These are phyloP conservation scores for Caenorhabditis drosophilae DNA, from an alignment of 2,888 invertebrate genomes.

Conservation along the genomic window DNA sequence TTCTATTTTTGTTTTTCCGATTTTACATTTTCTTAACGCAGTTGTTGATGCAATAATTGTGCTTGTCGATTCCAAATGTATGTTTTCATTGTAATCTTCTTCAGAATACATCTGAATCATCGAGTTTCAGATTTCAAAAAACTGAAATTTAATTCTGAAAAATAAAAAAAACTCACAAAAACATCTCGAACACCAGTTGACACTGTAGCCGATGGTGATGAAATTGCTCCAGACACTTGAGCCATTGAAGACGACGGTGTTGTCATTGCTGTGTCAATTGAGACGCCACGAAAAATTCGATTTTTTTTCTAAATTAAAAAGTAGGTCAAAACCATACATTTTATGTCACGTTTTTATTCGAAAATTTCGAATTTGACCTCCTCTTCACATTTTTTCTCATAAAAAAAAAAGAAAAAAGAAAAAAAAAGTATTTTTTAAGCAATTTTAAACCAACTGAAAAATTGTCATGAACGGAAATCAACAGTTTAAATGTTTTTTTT, in stretches of 20 bases:
- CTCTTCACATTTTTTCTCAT: too few relatives aligned
- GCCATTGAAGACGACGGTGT: constrained; percentile 10
- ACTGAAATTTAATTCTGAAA: not conserved
- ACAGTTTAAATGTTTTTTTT: too few relatives aligned
- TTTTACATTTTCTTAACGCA: constrained; percentile 28
- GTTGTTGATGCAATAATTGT: constrained; percentile 24
- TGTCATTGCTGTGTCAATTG: constrained; percentile 30
- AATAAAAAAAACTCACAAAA: not conserved
- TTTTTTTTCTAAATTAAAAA: constrained; percentile 19
- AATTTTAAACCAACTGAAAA: too few relatives aligned
- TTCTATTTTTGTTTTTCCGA: too few relatives aligned
- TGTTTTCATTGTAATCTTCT: constrained; percentile 11
- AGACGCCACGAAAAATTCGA: constrained; percentile 29
- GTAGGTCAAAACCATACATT: not conserved
- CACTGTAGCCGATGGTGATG: constrained; percentile 17
- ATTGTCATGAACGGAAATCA: too few relatives aligned
- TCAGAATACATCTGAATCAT: not conserved
- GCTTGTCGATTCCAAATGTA: constrained; percentile 16
- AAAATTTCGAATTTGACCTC: too few relatives aligned
- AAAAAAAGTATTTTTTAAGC: too few relatives aligned
- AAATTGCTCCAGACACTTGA: constrained; percentile 18
- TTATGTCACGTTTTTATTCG: constrained; percentile 3
- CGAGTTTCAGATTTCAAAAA: too few relatives aligned
- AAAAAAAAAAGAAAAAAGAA: too few relatives aligned
- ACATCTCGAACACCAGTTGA: not conserved